A percentile compares a stretch with the other conserved stretches of the same genome.
Conservation (phyloP, 2,888 invertebrate species). For the Cheiracanthium punctorium region DNA sequence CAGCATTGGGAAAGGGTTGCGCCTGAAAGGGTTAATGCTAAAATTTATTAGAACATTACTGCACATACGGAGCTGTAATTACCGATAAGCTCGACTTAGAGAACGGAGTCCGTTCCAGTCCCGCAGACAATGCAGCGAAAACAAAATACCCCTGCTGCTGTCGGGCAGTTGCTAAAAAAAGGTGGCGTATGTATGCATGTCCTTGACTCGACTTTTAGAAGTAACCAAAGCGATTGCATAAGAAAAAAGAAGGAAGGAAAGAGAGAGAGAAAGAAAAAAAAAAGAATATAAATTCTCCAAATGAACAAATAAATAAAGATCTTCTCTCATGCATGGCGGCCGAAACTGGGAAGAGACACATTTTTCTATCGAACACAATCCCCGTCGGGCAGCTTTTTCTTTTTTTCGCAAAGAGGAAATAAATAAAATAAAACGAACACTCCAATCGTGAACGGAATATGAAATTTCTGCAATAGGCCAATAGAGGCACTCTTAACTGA, state of each 20-base stretch:
- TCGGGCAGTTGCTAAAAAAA: no score
- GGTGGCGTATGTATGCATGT: no score
- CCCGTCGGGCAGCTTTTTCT: slow-evolving; percentile 35
- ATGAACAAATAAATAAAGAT: slow-evolving; percentile 39
- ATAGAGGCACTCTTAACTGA: slow-evolving; percentile 8
- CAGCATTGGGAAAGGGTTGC: no score
- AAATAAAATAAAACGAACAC: slow-evolving; percentile 26
- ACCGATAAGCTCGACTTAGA: no score
- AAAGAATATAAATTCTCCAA: background rate
- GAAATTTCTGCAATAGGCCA: slow-evolving; percentile 39
- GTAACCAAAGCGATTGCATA: background rate
- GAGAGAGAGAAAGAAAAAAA: background rate
- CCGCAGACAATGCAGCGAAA: background rate
- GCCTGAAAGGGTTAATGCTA: no score
- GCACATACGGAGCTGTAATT: no score
- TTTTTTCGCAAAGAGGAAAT: slow-evolving; percentile 37
- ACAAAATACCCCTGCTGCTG: background rate
- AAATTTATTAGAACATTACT: no score
- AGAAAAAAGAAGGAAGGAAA: background rate
- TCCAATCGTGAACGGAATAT: slow-evolving; percentile 40
- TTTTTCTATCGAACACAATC: slow-evolving; percentile 27
- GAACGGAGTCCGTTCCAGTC: background rate
- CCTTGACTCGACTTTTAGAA: slow-evolving; percentile 43
- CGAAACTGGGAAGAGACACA: slow-evolving; percentile 37
- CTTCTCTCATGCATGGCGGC: slow-evolving; percentile 20